Base-by-base conservation (phyloP, 2,888 invertebrate species). In the Pelosia muscerda region DNA sequence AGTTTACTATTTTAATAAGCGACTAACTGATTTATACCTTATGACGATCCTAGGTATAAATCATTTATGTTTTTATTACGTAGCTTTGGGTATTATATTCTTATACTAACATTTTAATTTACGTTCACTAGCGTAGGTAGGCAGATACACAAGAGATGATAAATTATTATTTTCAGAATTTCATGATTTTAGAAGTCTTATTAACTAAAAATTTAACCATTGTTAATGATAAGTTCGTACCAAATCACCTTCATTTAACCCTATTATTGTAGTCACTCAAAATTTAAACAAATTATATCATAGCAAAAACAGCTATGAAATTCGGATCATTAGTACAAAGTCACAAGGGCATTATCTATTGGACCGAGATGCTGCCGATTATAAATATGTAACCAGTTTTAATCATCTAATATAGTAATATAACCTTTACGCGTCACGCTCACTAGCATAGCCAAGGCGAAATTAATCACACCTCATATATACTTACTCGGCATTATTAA, bases 381-480 rank as follows among this genome's bases (percentile, higher is more conserved):
- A 66, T 42, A 55, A 53, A 65, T 58, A 56, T 38, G 42, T 63
- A 69, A 64, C 65, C 60, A 66, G 68, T 78, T 73, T 58, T 69
- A 68, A 72, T 81, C 75, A 65, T 28, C 28, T 69, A 60, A 56
- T 54, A 65, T 63, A 63, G 28, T 65, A 49, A n/a, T 49, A 31
- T 23, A 11, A 63, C 38, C 25, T 22, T 55, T 62, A 57, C 26
- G 55, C 62, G 42, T 58, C 56, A 59, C 25, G 68, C 55, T 56
- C 60, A 63, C 59, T 62, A 23, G 19, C 23, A 31, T 25, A 66
- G 23, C 31, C 81, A 81, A 78, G 73, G 81, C 62, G 63, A 56
- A 61, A 26, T 57, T 26, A 19, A 54, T 53, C 2, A 72, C 62
- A 58, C 10, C 49, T 13, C 54, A 2, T 22, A 23, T 63, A 49